Base-by-base conservation (phyloP, 2,888 invertebrate species). In the Galerucella calmariensis region DNA sequence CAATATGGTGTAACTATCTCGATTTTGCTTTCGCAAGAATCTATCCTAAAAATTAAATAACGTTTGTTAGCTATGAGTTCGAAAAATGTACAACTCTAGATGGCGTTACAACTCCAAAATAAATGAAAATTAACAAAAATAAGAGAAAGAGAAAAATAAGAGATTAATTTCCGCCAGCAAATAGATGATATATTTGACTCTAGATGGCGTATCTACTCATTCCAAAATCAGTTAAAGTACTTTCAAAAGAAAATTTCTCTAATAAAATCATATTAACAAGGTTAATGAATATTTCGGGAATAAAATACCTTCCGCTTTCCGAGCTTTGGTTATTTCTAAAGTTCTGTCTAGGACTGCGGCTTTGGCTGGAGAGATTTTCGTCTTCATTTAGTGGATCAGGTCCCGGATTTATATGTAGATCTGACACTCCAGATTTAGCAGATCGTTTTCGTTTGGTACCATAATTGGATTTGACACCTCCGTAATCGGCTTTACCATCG, bases 1-100 rank as follows among this genome's bases (percentile, higher is more conserved):
- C 97, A 97, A 85, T 96, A 97, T 0, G 97, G 97, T 3, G 97
- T 97, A 75, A 96, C 94, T 82, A 97, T 96, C 88, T 97, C 97
- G 62, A 95, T 92, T 86, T 96, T 95, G 74, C 96, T 96, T 85
- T 97, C 96, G 84, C 97, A 97, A 0, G 95, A 94, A 86, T 97
- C 97, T 76, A 96, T 89, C 81, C 94, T 93, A 71, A 73, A 79
- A 79, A 65, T 16, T 61, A 69, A n/a, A 48, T 2, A 56, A 53
- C 24, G 2, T 24, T n/a, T 41, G 48, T 48, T 20, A 44, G 24
- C 24, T 41, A 69, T 46, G 44, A 56, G 27, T 66, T 16, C 16
- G 9, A 58, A 20, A 56, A 8, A 41, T 41, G 8, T 41, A 8
- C 35, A 41, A 41, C 35, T 8, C 1, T 9, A 41, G 35, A 41